These are phyloP conservation scores for Phymanthus crucifer DNA, from an alignment of 92 coral and sea anemone genomes.

Conservation along the genomic window DNA sequence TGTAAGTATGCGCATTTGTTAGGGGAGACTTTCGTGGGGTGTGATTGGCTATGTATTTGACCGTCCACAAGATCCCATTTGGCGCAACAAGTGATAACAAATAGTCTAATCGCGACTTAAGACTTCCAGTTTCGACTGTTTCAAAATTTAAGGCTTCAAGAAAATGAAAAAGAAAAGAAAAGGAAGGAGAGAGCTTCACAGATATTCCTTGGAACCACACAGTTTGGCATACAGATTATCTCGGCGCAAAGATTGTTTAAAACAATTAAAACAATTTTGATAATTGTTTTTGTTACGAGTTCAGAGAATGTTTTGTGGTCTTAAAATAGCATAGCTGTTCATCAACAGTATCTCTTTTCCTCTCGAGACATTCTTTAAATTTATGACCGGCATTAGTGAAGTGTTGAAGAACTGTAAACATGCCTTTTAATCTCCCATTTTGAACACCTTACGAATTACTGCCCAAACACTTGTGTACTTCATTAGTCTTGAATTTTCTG, in stretches of 20 bases:
- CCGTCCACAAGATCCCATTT: neutral
- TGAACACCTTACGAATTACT: neutral
- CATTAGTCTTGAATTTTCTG: neutral
- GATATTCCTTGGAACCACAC: neutral
- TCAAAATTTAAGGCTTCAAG: neutral
- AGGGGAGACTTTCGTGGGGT: neutral
- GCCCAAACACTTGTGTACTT: neutral
- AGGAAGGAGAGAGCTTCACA: neutral
- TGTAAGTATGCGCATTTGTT: slow-evolving; percentile 56
- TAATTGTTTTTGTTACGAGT: neutral
- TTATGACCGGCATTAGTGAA: neutral
- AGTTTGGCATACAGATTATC: neutral
- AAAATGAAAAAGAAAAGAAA: neutral
- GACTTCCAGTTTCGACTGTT: too few species aligned
- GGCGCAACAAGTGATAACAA: neutral
- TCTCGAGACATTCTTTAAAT: slow-evolving; percentile 13
- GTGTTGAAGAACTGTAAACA: slow-evolving; percentile 13
- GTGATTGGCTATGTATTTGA: neutral
- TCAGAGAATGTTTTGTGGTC: neutral
- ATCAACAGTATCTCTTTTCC: slow-evolving; percentile 2
- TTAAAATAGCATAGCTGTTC: neutral
- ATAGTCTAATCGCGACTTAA: neutral
- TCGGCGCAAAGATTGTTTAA: neutral
- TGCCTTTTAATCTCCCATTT: neutral
- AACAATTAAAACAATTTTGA: neutral